phyloP scores from a whole-genome alignment of 2,113 vertebrate species.

The Argyrosomus japonicus region DNA sequence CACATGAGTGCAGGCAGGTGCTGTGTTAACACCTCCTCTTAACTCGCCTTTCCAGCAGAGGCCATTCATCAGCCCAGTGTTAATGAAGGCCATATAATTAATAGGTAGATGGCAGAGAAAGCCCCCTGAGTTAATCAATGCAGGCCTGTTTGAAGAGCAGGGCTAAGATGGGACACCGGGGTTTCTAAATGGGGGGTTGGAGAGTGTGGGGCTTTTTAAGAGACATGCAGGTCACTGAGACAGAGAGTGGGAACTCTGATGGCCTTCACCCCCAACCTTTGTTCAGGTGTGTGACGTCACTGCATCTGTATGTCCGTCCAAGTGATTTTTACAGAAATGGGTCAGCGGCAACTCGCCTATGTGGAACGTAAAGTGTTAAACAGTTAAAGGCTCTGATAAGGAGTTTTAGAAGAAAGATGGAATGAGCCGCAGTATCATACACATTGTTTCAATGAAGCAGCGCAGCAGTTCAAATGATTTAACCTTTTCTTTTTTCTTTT shows the following conservation, averaged over 20 bases:
- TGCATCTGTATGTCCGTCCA: slow-evolving; percentile 12
- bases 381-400: slow-evolving; percentile 33
- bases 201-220: slow-evolving; percentile 58
- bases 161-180: slow-evolving; percentile 64
- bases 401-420: slow-evolving; percentile 25
- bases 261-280: slow-evolving; percentile 50
- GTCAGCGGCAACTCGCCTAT: background rate
- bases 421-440: slow-evolving; percentile 19
- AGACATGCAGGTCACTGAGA: slow-evolving; percentile 57
- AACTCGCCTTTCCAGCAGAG: slow-evolving; percentile 79
- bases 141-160: slow-evolving; percentile 82
- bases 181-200: slow-evolving; percentile 58
- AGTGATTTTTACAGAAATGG: slow-evolving; percentile 33
- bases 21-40: slow-evolving; percentile 89
- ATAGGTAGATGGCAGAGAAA: slow-evolving; percentile 83
- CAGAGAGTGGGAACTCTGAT: slow-evolving; percentile 47
- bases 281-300: slow-evolving; percentile 32
- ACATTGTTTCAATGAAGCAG: slow-evolving; percentile 56
- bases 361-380: slow-evolving; percentile 15
- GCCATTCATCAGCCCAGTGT: slow-evolving; percentile 84
- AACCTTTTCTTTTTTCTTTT: slow-evolving; percentile 53
- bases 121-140: slow-evolving; percentile 80
- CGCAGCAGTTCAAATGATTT: slow-evolving; percentile 65
- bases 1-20: slow-evolving; percentile 87
- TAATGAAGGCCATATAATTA: slow-evolving; percentile 86